Conservation (phyloP, 2,113 vertebrate genomes). For the Eulemur macaco region DNA sequence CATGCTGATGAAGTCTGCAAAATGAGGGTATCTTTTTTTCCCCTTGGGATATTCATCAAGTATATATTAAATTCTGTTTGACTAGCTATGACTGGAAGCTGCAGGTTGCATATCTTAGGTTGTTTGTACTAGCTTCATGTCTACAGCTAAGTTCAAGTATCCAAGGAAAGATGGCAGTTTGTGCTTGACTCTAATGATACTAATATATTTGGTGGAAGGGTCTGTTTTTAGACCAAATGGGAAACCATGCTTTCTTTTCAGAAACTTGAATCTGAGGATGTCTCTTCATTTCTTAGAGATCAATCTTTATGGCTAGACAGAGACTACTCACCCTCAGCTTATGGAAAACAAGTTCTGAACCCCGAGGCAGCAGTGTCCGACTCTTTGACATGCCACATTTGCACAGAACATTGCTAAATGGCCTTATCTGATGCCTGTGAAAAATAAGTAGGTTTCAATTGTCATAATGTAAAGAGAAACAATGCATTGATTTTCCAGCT, state of each 20-base stretch:
- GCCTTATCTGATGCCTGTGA: neutral
- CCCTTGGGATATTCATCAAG: neutral
- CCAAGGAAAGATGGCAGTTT: neutral
- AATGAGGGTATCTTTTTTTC: neutral
- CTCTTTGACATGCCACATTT: neutral
- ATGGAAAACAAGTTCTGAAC: neutral
- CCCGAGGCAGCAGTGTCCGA: neutral
- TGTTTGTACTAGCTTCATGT: neutral
- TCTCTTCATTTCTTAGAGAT: slow-evolving; percentile 36
- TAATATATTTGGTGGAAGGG: slow-evolving; percentile 29
- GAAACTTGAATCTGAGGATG: neutral
- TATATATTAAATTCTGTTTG: slow-evolving; percentile 27
- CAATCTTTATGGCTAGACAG: slow-evolving; percentile 24
- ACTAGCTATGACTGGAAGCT: neutral
- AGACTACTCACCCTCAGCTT: neutral
- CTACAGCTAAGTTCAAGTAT: neutral
- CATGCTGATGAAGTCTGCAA: slow-evolving; percentile 75
- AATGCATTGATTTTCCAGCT: neutral
- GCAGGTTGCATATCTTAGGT: neutral
- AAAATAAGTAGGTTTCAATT: neutral
- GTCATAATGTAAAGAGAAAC: slow-evolving; percentile 11
- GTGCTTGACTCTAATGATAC: slow-evolving; percentile 1
- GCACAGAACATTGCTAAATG: neutral
- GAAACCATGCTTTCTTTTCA: slow-evolving; percentile 42
- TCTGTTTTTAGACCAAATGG: slow-evolving; percentile 28